These are phyloP conservation scores for Thera obeliscata DNA, from an alignment of 2,888 invertebrate genomes.

Conservation along the genomic window DNA sequence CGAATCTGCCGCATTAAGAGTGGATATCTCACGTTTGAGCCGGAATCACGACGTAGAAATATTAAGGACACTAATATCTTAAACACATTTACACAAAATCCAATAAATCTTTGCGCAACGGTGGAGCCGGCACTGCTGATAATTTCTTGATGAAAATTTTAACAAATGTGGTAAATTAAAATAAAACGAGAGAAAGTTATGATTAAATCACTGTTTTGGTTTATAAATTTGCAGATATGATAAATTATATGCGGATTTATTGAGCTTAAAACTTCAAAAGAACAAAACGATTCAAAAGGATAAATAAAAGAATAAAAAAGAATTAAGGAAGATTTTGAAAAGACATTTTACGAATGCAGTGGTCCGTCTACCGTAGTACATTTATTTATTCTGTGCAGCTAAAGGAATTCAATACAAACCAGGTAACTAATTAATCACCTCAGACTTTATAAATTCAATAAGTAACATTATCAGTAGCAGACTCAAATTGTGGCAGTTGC, in stretches of 20 bases:
- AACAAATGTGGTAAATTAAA: neutral
- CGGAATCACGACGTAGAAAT: conserved; percentile 79
- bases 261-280: too few relatives aligned
- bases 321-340: neutral
- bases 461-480: conserved; percentile 21
- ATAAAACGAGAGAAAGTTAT: neutral
- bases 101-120: conserved; percentile 72
- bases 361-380: neutral
- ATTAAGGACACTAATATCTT: conserved; percentile 82
- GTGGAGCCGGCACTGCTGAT: conserved; percentile 70
- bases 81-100: conserved; percentile 81
- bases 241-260: neutral
- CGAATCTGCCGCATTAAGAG: conserved; percentile 60
- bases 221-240: neutral
- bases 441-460: conserved; percentile 19
- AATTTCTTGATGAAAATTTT: conserved; percentile 53
- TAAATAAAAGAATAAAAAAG: neutral
- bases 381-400: neutral
- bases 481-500: conserved; percentile 18
- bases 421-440: conserved; percentile 4
- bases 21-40: conserved; percentile 71
- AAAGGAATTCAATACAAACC: neutral
- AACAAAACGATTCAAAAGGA: too few relatives aligned
- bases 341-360: neutral
- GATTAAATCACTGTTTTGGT: neutral